Base-by-base conservation (phyloP, 2,113 vertebrate genomes). In the Heterotis niloticus region DNA sequence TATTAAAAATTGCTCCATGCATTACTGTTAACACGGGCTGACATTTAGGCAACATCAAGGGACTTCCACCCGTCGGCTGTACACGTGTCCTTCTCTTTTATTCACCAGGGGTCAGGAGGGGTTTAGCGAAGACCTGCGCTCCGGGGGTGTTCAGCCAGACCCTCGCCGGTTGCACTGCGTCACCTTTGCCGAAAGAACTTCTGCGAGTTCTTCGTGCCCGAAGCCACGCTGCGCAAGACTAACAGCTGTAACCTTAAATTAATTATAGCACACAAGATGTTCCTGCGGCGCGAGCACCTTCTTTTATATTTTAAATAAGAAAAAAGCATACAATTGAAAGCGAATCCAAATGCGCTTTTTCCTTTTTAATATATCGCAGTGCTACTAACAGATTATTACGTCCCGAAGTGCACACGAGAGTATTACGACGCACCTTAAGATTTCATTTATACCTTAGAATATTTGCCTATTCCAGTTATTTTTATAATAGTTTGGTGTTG, bases 291-390 rank as follows among this genome's bases (percentile, higher is more conserved):
- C 68, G 10, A 18, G 24, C 60, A 52, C 23, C 44, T 29, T 29
- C 34, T 44, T 44, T 44, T 44, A 44, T 44, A 44, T 2, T 44
- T 44, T 44, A 44, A 44, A 44, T 62, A 28, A 62, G 4, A 54
- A 67, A 75, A 80, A 24, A n/a, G 17, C 34, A 62, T 28, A 23
- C 70, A 78, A 78, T 70, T 78, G 71, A 79, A 79, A 79, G 56
- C n/a, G 14, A 29, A 74, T 74, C 72, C 4, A 51, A 80, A 67
- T 75, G 68, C 70, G 51, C 16, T n/a, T 4, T 54, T 73, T 44
- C 7, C 7, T 44, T n/a, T 26, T 73, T 26, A 57, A 74, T 44
- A 2, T 74, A 59, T 74, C 52, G 14, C 72, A 57, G 17, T 62
- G 13, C 11, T 44, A 23, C n/a, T 65, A 44, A 44, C 34, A 44